phyloP scores from a whole-genome alignment of 2,113 vertebrate genomes.

The Chloebia gouldiae region DNA sequence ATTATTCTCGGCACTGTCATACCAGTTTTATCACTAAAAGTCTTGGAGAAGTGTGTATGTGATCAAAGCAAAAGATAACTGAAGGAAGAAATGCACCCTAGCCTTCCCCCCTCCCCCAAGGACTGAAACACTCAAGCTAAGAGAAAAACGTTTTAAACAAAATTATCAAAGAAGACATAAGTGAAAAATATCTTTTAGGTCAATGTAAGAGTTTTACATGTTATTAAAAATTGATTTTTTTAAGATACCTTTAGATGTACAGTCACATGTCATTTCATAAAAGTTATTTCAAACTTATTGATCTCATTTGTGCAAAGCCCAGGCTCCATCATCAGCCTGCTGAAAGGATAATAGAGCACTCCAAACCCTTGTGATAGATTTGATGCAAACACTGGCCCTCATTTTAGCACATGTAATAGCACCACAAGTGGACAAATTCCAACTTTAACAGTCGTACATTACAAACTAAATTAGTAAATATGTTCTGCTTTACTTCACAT shows the following conservation, averaged over 20 bases:
- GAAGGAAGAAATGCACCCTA: not conserved
- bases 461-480: slow-evolving; percentile 71
- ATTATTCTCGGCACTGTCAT: not conserved
- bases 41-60: not conserved
- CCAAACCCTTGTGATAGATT: slow-evolving; percentile 74
- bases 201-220: slow-evolving; percentile 69
- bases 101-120: not conserved
- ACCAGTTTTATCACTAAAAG: slow-evolving; percentile 24
- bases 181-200: slow-evolving; percentile 39
- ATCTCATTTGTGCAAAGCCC: slow-evolving; percentile 74
- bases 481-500: slow-evolving; percentile 66
- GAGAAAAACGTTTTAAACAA: slow-evolving; percentile 58
- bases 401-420: slow-evolving; percentile 72
- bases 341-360: slow-evolving; percentile 81
- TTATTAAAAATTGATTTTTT: slow-evolving; percentile 75
- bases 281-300: slow-evolving; percentile 79
- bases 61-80: not conserved
- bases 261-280: slow-evolving; percentile 69
- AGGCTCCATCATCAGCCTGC: slow-evolving; percentile 70
- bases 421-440: slow-evolving; percentile 69
- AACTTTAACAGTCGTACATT: slow-evolving; percentile 60
- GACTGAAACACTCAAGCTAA: slow-evolving; percentile 38
- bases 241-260: slow-evolving; percentile 63
- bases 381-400: slow-evolving; percentile 71
- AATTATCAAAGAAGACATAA: slow-evolving; percentile 59